Conservation (phyloP, 2,888 invertebrate genomes). For the Amblyjoppa fuscipennis region DNA sequence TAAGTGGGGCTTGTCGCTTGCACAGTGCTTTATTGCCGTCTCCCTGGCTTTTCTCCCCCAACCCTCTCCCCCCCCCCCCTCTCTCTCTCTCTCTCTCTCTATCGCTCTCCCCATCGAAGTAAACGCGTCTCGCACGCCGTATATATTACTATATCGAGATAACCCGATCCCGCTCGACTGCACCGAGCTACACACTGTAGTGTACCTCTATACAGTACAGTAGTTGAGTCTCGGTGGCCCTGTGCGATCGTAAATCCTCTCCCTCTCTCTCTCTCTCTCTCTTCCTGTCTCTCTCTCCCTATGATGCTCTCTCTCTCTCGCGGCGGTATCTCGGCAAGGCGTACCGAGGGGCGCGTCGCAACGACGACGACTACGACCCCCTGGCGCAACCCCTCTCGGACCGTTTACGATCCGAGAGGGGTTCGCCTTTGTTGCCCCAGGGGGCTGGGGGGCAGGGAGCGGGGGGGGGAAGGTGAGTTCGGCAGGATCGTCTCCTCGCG, state of each 20-base stretch:
- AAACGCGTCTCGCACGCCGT: slow-evolving; percentile 17
- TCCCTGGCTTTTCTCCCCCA: slow-evolving; percentile 25
- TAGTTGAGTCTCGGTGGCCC: slow-evolving; percentile 59
- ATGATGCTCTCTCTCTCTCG: slow-evolving; percentile 20
- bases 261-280: not conserved
- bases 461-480: not conserved
- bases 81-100: slow-evolving; percentile 16
- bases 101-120: not conserved
- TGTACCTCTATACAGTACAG: slow-evolving; percentile 26
- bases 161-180: slow-evolving; percentile 60
- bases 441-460: slow-evolving; percentile 25
- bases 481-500: slow-evolving; percentile 44
- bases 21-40: slow-evolving; percentile 68
- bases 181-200: slow-evolving; percentile 39
- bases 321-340: slow-evolving; percentile 58
- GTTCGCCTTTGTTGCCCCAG: slow-evolving; percentile 55
- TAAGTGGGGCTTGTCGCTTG: slow-evolving; percentile 68
- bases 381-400: slow-evolving; percentile 58
- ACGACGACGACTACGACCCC: slow-evolving; percentile 44
- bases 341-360: slow-evolving; percentile 54
- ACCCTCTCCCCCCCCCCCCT: slow-evolving; percentile 11
- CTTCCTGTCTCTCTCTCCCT: not conserved
- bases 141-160: slow-evolving; percentile 62
- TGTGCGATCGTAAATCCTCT: slow-evolving; percentile 63
- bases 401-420: slow-evolving; percentile 62